A percentile compares a stretch with the other conserved stretches of the same genome.
Evolutionary conservation across 2,797 vertebrate genomes (phyloP).

Genomic region (Malurus splendens): DNA sequence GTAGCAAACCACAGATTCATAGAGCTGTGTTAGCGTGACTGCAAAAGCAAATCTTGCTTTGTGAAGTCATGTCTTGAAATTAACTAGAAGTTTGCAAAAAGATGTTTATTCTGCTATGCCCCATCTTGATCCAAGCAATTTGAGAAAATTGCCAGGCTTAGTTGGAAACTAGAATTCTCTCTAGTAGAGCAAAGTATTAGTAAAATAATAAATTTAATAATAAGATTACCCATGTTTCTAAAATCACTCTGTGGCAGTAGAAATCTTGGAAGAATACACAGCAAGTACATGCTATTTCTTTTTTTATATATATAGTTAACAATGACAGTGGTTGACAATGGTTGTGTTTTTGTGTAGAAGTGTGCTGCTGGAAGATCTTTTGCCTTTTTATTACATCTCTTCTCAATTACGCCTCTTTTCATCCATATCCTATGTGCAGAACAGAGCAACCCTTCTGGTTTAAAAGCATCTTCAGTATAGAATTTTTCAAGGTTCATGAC

Average conservation of each 20-base stretch:
- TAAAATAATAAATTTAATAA: not conserved
- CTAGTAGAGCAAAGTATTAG: not conserved
- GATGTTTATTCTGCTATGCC: not conserved
- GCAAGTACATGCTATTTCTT: not conserved
- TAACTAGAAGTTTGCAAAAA: not conserved
- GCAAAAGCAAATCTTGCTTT: not conserved
- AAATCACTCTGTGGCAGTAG: not conserved
- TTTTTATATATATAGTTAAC: not conserved
- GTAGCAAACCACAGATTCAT: not conserved
- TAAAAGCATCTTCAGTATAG: not conserved
- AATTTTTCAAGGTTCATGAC: not conserved
- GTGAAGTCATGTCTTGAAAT: not conserved
- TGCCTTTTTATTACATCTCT: not conserved
- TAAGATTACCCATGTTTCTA: not conserved
- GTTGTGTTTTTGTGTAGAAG: not conserved
- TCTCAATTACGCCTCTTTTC: not conserved
- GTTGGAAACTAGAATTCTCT: not conserved
- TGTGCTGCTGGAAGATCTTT: not conserved
- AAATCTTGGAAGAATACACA: not conserved
- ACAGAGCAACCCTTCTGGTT: not conserved
- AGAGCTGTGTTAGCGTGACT: not conserved
- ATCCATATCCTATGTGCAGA: not conserved
- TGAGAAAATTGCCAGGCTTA: not conserved
- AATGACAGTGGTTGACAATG: not conserved
- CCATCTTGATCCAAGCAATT: not conserved